These are phyloP conservation scores for Rhagonycha lutea DNA, from an alignment of 2,888 invertebrate species.

Conservation along the genomic window DNA sequence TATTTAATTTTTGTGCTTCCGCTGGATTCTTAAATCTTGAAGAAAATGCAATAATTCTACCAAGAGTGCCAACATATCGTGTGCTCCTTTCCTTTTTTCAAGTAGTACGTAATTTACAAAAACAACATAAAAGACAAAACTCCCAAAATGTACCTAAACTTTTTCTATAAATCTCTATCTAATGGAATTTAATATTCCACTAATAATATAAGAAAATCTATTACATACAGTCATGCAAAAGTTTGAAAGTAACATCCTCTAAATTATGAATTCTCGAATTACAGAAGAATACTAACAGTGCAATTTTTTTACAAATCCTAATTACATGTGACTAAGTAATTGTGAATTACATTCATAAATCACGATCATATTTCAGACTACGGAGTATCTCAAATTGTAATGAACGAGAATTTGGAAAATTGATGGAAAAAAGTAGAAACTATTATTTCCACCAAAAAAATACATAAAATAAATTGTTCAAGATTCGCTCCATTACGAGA, in stretches of 20 bases:
- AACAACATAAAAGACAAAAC: neutral
- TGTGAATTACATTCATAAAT: neutral
- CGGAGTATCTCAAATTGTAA: neutral
- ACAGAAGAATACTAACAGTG: neutral
- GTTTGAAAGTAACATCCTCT: neutral
- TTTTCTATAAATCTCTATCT: neutral
- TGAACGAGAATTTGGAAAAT: neutral
- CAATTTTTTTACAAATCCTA: neutral
- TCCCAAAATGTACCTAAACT: neutral
- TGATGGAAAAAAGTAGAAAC: neutral
- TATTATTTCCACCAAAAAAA: neutral
- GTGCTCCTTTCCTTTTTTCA: neutral
- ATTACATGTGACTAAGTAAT: neutral
- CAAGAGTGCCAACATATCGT: neutral
- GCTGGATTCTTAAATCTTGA: neutral
- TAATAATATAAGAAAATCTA: neutral
- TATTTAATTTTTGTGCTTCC: neutral
- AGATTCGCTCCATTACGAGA: neutral
- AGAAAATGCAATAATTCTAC: neutral
- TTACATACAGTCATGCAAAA: constrained; percentile 1
- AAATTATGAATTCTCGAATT: neutral
- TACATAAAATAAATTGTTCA: neutral
- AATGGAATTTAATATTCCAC: neutral
- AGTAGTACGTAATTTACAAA: neutral
- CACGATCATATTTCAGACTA: neutral